Conservation (phyloP, 2,797 vertebrate genomes). For the Mormyrus hasselquistii region DNA sequence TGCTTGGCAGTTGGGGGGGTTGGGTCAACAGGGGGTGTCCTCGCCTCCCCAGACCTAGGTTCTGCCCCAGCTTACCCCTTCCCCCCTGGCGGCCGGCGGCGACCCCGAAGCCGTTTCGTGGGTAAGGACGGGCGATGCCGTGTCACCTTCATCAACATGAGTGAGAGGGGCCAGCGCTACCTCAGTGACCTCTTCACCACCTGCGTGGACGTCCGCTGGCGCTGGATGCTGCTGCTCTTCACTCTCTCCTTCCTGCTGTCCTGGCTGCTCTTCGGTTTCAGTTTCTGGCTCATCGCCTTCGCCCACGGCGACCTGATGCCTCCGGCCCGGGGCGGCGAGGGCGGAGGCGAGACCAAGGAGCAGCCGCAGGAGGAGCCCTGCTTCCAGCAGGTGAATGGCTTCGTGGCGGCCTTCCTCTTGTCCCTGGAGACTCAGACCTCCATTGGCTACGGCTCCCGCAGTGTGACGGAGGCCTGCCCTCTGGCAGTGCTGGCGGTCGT, state of each 20-base stretch:
- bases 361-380: conserved; percentile 59
- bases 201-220: conserved; percentile 89
- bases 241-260: conserved; percentile 86
- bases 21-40: conserved; percentile 47
- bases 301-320: conserved; percentile 65
- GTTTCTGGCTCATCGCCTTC: conserved; percentile 85
- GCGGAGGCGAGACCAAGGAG: conserved; percentile 45
- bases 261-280: conserved; percentile 85
- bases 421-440: conserved; percentile 83
- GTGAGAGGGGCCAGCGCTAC: conserved; percentile 82
- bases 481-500: conserved; percentile 82
- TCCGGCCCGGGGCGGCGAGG: conserved; percentile 38
- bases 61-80: conserved; percentile 46
- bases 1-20: conserved; percentile 39
- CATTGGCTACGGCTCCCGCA: conserved; percentile 85
- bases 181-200: conserved; percentile 88
- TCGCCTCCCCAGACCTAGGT: conserved; percentile 39
- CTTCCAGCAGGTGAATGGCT: conserved; percentile 83
- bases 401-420: conserved; percentile 86
- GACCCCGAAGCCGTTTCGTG: conserved; percentile 68
- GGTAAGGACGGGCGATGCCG: conserved; percentile 74
- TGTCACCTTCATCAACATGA: conserved; percentile 83
- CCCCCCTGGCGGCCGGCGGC: conserved; percentile 44
- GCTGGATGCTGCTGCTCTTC: conserved; percentile 89
- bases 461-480: conserved; percentile 86